These are phyloP conservation scores for Atta colombica DNA, from an alignment of 1,140 invertebrate species.

Conservation along the genomic window DNA sequence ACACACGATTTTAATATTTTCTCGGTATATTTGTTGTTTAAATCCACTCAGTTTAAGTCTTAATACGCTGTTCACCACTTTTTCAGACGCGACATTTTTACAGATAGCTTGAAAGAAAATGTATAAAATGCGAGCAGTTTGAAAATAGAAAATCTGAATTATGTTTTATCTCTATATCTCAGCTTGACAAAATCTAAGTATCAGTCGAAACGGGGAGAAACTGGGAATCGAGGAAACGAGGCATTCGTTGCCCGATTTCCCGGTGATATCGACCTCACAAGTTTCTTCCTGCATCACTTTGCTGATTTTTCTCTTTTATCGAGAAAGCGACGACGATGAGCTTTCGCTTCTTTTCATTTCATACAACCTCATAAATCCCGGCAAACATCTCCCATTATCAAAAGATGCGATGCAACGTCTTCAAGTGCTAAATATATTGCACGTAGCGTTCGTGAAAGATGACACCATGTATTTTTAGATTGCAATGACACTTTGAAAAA, in stretches of 20 bases:
- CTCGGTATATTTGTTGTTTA: too few relatives aligned
- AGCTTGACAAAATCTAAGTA: neutral
- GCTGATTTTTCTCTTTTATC: slow-evolving; percentile 50
- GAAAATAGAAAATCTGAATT: neutral
- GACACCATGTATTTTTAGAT: slow-evolving; percentile 16
- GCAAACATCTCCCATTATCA: slow-evolving; percentile 55
- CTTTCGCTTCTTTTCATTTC: neutral
- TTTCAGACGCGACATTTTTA: neutral
- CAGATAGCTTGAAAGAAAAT: neutral
- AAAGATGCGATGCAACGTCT: slow-evolving; percentile 10
- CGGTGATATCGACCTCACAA: slow-evolving; percentile 41
- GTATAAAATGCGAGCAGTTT: neutral
- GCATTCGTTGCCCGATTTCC: slow-evolving; percentile 14
- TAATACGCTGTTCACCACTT: neutral
- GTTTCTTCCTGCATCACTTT: slow-evolving; percentile 29
- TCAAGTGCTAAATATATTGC: neutral
- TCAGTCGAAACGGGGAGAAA: neutral
- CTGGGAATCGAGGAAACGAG: slow-evolving; percentile 22
- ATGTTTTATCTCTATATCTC: neutral
- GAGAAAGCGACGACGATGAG: neutral
- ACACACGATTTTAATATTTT: too few relatives aligned
- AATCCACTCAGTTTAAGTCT: too few relatives aligned
- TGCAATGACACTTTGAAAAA: slow-evolving; percentile 35
- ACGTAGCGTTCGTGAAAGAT: slow-evolving; percentile 9
- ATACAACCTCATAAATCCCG: slow-evolving; percentile 49